phyloP scores from a whole-genome alignment of 2,888 invertebrate genomes.

The Agonopterix heracliana region DNA sequence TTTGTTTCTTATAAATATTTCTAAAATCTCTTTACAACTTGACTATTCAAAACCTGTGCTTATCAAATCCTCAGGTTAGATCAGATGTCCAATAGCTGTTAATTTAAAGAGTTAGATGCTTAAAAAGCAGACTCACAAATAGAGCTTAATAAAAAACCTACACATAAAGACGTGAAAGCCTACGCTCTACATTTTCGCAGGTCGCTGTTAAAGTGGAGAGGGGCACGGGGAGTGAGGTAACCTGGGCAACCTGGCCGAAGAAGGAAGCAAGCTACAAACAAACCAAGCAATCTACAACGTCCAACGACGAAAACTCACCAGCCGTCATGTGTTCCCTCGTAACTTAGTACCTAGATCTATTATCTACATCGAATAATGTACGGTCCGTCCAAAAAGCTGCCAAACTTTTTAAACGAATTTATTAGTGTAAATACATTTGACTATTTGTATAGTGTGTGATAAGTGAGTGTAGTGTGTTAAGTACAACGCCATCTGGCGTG shows the following conservation, averaged over 20 bases:
- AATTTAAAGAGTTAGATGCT: too few species aligned
- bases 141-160: too few species aligned
- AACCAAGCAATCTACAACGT: constrained; percentile 21
- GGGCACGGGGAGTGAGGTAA: constrained; percentile 66
- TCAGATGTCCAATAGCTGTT: too few species aligned
- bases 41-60: too few species aligned
- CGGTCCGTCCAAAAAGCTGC: constrained; percentile 70
- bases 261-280: constrained; percentile 17
- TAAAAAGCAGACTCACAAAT: too few species aligned
- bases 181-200: constrained; percentile 57
- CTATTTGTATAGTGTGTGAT: constrained; percentile 36
- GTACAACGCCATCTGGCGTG: constrained; percentile 57
- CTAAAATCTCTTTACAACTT: too few species aligned
- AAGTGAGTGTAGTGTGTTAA: constrained; percentile 41
- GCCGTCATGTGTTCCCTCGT: constrained; percentile 59
- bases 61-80: too few species aligned
- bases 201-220: constrained; percentile 69
- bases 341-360: constrained; percentile 47
- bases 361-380: constrained; percentile 65
- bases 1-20: too few species aligned
- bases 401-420: constrained; percentile 71
- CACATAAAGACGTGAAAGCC: constrained; percentile 65
- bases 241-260: constrained; percentile 40
- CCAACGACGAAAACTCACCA: constrained; percentile 9
- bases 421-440: constrained; percentile 55